Percentiles rank a stretch among this genome's conserved stretches.
phyloP scores from a whole-genome alignment of 2,888 invertebrate species.

The Dascillus cervinus region DNA sequence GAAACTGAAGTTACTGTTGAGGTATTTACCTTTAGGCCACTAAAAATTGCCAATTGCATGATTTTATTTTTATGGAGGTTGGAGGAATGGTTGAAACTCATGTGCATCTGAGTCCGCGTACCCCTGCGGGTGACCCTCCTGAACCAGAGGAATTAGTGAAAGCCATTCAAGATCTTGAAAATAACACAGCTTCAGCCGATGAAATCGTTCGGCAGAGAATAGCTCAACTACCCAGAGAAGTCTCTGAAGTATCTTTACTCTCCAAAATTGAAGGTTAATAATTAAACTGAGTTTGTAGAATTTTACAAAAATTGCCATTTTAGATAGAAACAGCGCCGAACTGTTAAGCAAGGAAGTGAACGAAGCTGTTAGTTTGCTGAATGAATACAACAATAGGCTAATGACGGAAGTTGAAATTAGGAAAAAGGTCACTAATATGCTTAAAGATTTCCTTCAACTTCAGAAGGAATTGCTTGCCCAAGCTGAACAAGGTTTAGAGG shows the following conservation, averaged over 20 bases:
- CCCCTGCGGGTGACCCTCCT: constrained; percentile 78
- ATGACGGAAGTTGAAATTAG: constrained; percentile 85
- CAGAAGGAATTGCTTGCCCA: constrained; percentile 80
- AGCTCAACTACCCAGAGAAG: constrained; percentile 88
- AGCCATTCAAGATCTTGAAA: constrained; percentile 77
- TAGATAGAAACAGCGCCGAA: constrained; percentile 72
- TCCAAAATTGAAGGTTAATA: constrained; percentile 74
- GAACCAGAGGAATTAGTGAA: constrained; percentile 90
- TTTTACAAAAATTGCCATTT: constrained; percentile 13
- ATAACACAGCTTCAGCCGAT: constrained; percentile 92
- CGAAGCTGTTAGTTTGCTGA: constrained; percentile 77
- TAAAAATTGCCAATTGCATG: too few species aligned
- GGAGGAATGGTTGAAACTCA: constrained; percentile 72
- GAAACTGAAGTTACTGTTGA: constrained; percentile 46
- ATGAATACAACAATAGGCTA: constrained; percentile 83
- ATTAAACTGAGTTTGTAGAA: constrained; percentile 1
- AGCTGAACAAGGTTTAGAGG: constrained; percentile 82
- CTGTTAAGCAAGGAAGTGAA: constrained; percentile 75
- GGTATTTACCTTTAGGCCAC: too few species aligned
- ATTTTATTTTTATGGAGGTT: too few species aligned
- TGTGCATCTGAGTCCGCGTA: constrained; percentile 69
- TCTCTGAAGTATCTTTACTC: constrained; percentile 83
- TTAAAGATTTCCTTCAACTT: constrained; percentile 78
- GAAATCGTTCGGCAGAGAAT: constrained; percentile 87
- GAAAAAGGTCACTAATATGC: constrained; percentile 75